A percentile compares a stretch with the other conserved stretches of the same genome.
Evolutionary conservation across 2,113 vertebrate genomes (phyloP).

Genomic region (Scortum barcoo): DNA sequence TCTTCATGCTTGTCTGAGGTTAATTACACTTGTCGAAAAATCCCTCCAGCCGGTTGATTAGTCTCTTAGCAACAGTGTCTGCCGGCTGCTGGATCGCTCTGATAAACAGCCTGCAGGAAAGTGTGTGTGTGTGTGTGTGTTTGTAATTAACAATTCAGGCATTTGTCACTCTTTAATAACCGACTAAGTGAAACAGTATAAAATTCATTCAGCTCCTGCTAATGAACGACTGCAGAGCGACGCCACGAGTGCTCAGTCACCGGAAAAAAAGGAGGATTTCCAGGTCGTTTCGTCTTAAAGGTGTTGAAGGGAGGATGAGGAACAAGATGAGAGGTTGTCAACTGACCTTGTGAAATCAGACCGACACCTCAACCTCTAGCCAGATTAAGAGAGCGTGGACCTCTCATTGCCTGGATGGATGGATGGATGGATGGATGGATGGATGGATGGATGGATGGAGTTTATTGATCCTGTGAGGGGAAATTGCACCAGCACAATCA

Average conservation of each 20-base stretch:
- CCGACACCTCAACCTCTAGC: background rate
- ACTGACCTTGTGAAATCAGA: background rate
- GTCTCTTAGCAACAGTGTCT: constrained; percentile 58
- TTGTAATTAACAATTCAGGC: constrained; percentile 29
- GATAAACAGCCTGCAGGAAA: constrained; percentile 46
- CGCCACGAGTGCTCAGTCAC: accelerated
- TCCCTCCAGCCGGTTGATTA: constrained; percentile 51
- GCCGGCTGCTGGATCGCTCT: constrained; percentile 22
- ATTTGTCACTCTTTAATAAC: constrained; percentile 41
- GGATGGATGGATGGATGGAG: no score
- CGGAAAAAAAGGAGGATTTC: background rate
- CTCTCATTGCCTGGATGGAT: no score
- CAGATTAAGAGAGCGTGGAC: no score
- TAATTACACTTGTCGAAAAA: constrained; percentile 62
- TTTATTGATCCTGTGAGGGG: no score
- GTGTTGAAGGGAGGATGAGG: background rate
- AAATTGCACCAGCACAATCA: no score
- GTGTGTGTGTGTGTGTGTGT: constrained; percentile 22
- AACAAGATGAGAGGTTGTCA: background rate
- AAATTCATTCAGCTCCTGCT: constrained; percentile 23
- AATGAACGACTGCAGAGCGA: constrained; percentile 16
- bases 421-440: no score
- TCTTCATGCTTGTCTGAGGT: constrained; percentile 40
- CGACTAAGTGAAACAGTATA: background rate
- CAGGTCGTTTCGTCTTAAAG: background rate